Percentiles rank a stretch among this genome's conserved stretches.
phyloP scores from a whole-genome alignment of 2,888 invertebrate genomes.

The Dascillus cervinus region DNA sequence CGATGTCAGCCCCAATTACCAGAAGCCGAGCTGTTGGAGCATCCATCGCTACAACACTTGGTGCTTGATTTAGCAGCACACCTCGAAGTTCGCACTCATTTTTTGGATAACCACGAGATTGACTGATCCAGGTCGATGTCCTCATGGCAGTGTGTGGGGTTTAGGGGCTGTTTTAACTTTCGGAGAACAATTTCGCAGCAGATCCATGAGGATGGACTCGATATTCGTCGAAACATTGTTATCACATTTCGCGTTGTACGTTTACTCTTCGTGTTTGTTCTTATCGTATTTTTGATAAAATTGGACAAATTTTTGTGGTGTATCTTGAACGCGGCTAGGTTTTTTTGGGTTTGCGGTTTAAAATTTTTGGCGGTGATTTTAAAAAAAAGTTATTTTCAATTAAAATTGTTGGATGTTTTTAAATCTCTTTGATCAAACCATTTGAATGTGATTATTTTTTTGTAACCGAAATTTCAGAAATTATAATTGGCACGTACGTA shows the following conservation, averaged over 20 bases:
- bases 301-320: too few species aligned
- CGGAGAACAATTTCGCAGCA: constrained; percentile 25
- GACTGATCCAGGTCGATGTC: constrained; percentile 54
- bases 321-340: too few species aligned
- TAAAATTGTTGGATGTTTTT: too few species aligned
- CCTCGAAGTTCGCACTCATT: constrained; percentile 72
- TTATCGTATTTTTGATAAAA: too few species aligned
- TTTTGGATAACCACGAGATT: constrained; percentile 55
- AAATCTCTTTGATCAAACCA: too few species aligned
- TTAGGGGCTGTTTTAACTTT: constrained; percentile 27
- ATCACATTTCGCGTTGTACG: constrained; percentile 10
- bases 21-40: constrained; percentile 78
- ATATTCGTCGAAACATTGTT: constrained; percentile 8
- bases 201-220: constrained; percentile 30
- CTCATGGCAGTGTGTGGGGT: constrained; percentile 41
- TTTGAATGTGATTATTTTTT: too few species aligned
- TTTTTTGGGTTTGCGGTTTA: too few species aligned
- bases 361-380: too few species aligned
- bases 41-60: constrained; percentile 69
- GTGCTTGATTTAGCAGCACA: constrained; percentile 77
- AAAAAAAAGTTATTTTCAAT: too few species aligned
- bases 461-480: too few species aligned
- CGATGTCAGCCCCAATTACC: constrained; percentile 80
- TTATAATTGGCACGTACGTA: too few species aligned
- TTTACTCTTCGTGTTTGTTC: too few species aligned